phyloP scores from a whole-genome alignment of 2,113 vertebrate species.

The Crotalus viridis region DNA sequence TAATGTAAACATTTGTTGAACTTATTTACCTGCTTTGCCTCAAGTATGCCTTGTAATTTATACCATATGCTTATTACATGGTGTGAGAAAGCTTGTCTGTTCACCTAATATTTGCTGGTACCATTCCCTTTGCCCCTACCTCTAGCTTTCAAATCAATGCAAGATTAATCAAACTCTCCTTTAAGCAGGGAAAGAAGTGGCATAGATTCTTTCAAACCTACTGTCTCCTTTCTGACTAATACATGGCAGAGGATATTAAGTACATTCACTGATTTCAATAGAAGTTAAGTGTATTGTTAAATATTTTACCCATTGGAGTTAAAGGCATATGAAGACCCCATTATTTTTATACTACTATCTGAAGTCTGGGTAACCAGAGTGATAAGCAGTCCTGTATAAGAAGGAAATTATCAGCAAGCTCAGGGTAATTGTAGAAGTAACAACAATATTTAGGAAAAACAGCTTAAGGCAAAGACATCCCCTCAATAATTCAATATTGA shows the following conservation, averaged over 20 bases:
- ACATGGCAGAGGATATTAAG: background rate
- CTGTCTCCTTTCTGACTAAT: background rate
- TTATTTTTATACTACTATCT: background rate
- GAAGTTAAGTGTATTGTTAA: background rate
- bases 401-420: background rate
- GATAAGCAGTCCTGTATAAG: background rate
- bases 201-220: background rate
- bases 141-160: slow-evolving; percentile 6
- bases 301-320: background rate
- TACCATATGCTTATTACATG: slow-evolving; percentile 64
- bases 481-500: background rate
- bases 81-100: slow-evolving; percentile 45
- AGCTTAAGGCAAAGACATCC: background rate
- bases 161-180: slow-evolving; percentile 35
- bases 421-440: background rate
- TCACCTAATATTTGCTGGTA: slow-evolving; percentile 54
- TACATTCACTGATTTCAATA: background rate
- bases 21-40: slow-evolving; percentile 61
- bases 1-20: slow-evolving; percentile 59
- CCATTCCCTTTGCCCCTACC: slow-evolving; percentile 33
- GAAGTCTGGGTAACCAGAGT: background rate
- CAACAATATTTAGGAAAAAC: background rate
- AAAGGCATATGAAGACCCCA: background rate
- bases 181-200: slow-evolving; percentile 27
- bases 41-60: slow-evolving; percentile 57